Base-by-base conservation (phyloP, 1,140 invertebrate species). In the Lordiphosa collinella region DNA sequence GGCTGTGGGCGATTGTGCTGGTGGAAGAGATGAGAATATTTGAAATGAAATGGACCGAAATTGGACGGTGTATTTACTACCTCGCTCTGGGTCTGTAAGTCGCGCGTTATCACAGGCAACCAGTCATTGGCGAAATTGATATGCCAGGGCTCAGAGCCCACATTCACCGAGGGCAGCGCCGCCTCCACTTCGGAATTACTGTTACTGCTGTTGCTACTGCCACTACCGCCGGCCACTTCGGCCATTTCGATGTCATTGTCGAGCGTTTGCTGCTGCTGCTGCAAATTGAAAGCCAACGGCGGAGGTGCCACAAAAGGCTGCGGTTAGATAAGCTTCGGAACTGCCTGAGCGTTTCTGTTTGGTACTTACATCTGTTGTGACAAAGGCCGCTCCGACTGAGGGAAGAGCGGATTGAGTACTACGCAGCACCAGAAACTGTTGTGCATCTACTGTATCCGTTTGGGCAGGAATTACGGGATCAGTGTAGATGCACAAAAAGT, bases 81-180 rank as follows among this genome's bases (percentile, higher is more conserved):
- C 89, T 66, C 93, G 32, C 59, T 89, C 69, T 95, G 94, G 36
- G 92, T 90, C 60, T 93, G 91, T 16, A 92, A 89, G 86, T 96
- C 95, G 12, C 92, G 90, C 5, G 93, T 92, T 46, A 96, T 95
- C 44, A 95, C 93, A 2, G 95, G 95, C 13, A 96, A 92, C 95
- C 95, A 96, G 38, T 95, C 94, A 46, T 89, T 78, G 12, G 91
- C 91, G 22, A 92, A 89, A 59, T 89, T 88, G 54, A 58, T 87
- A 74, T 92, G 92, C 92, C 92, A 93, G 0, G 89, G 59, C 67
- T 92, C 91, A 3, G 91, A 90, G 18, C 91, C 91, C 13, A 91
- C 68, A 4, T 90, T 86, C 11, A 92, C 90, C 52, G 89, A 79
- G 4, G 91, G 90, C 34, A 92, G 60, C 0, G 88, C 71, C n/a